Percentiles rank a stretch among this genome's conserved stretches.
Evolutionary conservation across 2,797 vertebrate genomes (phyloP).

Genomic region (Astyanax mexicanus): DNA sequence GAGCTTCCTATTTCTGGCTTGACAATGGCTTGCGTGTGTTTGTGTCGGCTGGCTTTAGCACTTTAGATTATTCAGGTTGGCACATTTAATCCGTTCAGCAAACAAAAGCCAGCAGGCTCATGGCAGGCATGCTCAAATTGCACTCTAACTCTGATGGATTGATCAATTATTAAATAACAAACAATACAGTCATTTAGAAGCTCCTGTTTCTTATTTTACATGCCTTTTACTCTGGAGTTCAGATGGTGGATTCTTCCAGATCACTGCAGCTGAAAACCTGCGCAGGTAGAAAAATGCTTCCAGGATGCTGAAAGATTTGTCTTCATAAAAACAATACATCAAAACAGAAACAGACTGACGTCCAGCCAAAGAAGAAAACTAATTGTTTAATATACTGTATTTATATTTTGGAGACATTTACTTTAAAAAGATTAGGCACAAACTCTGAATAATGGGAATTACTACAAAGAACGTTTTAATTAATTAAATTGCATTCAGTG

Average conservation of each 20-base stretch:
- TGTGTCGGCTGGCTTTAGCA: conserved; percentile 17
- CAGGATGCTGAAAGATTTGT: background rate
- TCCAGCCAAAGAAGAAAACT: too few species aligned
- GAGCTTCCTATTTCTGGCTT: background rate
- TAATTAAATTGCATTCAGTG: too few species aligned
- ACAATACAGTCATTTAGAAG: conserved; percentile 48
- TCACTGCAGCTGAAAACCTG: background rate
- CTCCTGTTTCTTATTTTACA: conserved; percentile 35
- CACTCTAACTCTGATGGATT: conserved; percentile 47
- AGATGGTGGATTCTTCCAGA: background rate
- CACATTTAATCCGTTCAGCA: conserved; percentile 11
- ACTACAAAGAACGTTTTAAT: too few species aligned
- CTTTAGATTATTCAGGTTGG: conserved; percentile 24
- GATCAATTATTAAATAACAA: conserved; percentile 56
- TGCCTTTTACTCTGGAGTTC: conserved; percentile 25
- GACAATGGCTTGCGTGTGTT: background rate
- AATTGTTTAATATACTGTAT: too few species aligned
- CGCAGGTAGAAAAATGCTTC: background rate
- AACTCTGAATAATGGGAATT: too few species aligned
- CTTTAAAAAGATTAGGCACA: too few species aligned
- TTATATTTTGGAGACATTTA: too few species aligned
- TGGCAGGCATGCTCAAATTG: conserved; percentile 32
- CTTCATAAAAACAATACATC: too few species aligned
- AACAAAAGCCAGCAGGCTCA: conserved; percentile 16
- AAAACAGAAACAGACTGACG: too few species aligned